A percentile compares a stretch with the other conserved stretches of the same genome.
Conservation (phyloP, 2,888 invertebrate genomes). For the Yponomeuta malinellus region DNA sequence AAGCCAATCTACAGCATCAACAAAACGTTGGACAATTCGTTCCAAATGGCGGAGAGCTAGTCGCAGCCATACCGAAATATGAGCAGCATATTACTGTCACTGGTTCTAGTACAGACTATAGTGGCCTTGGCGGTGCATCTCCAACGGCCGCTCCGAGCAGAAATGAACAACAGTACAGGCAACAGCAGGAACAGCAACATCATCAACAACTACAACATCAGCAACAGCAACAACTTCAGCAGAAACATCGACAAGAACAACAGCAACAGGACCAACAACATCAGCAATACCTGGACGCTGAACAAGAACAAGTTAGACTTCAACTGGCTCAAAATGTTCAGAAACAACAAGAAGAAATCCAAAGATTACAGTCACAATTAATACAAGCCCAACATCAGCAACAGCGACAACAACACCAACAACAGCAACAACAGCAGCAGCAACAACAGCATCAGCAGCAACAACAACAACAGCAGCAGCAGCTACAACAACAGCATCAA, state of each 20-base stretch:
- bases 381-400: slow-evolving; percentile 56
- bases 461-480: slow-evolving; percentile 32
- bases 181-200: slow-evolving; percentile 28
- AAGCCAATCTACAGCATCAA: slow-evolving; percentile 49
- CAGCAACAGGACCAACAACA: slow-evolving; percentile 43
- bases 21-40: slow-evolving; percentile 68
- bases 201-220: slow-evolving; percentile 32
- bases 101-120: slow-evolving; percentile 45
- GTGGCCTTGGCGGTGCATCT: slow-evolving; percentile 38
- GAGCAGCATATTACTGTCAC: slow-evolving; percentile 85
- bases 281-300: slow-evolving; percentile 54
- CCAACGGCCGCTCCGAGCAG: slow-evolving; percentile 27
- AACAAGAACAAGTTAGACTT: slow-evolving; percentile 58
- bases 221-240: slow-evolving; percentile 35
- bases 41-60: slow-evolving; percentile 82
- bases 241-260: slow-evolving; percentile 34
- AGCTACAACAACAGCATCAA: slow-evolving; percentile 55
- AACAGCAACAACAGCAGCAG: slow-evolving; percentile 32
- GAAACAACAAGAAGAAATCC: slow-evolving; percentile 72
- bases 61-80: slow-evolving; percentile 85
- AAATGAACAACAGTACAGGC: neutral
- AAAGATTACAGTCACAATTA: slow-evolving; percentile 61
- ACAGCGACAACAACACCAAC: slow-evolving; percentile 36
- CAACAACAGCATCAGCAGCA: slow-evolving; percentile 52
- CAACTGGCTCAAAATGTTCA: slow-evolving; percentile 65